Conservation (phyloP, 30 jellyfish, hydroid and myxozoan genomes). For the Rhopilema esculentum region DNA sequence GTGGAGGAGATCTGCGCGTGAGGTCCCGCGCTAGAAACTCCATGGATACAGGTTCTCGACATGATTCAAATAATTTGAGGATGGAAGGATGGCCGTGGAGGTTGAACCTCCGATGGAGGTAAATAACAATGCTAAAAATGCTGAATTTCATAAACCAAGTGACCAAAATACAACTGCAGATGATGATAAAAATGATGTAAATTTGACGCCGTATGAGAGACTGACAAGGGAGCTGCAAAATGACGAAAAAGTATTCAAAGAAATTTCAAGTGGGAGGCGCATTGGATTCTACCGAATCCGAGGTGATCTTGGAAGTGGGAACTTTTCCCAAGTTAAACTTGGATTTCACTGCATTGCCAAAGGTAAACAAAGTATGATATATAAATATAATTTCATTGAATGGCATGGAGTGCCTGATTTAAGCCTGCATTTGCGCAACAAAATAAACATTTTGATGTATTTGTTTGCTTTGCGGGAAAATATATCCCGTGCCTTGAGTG, state of each 20-base stretch:
- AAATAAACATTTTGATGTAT: too few relatives aligned
- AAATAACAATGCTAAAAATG: conserved; percentile 39
- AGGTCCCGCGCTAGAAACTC: conserved; percentile 33
- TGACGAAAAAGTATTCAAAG: conserved; percentile 89
- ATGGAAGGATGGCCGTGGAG: conserved; percentile 78
- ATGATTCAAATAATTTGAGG: not conserved
- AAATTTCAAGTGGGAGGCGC: conserved; percentile 86
- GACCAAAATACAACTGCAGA: conserved; percentile 7
- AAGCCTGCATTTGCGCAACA: not conserved
- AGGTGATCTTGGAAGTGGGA: conserved; percentile 98
- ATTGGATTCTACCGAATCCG: conserved; percentile 92
- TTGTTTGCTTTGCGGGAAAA: not conserved
- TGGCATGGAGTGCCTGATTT: not conserved
- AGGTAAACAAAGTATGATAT: too few relatives aligned
- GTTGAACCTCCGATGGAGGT: conserved; percentile 81
- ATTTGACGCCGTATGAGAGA: conserved; percentile 72
- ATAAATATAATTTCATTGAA: not conserved
- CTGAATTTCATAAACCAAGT: conserved; percentile 20
- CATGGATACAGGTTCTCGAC: conserved; percentile 42
- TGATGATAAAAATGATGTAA: conserved; percentile 24
- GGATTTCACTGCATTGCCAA: conserved; percentile 90
- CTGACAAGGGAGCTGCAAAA: conserved; percentile 68
- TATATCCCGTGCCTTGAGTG: not conserved
- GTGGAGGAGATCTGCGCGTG: conserved; percentile 29
- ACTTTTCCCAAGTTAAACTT: conserved; percentile 92